A percentile compares a stretch with the other conserved stretches of the same genome.
Evolutionary conservation across 2,888 invertebrate species (phyloP).

Genomic region (Eutolmus rufibarbis): DNA sequence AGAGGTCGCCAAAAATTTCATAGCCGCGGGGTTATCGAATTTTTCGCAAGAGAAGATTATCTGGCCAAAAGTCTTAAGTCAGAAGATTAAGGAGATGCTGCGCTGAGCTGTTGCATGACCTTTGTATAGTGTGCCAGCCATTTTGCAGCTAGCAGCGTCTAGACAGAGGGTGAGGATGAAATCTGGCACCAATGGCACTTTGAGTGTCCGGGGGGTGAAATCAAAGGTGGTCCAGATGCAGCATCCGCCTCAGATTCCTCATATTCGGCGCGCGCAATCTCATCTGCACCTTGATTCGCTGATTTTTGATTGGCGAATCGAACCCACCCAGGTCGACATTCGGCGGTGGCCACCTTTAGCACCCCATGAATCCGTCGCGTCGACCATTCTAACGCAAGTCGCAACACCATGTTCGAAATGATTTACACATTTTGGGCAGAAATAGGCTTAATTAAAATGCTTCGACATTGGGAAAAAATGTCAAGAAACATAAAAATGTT

Average conservation of each 20-base stretch:
- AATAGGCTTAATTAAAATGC: background rate
- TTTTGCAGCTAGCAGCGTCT: background rate
- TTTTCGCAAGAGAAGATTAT: background rate
- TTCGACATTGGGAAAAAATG: background rate
- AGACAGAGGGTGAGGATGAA: background rate
- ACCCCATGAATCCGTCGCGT: background rate
- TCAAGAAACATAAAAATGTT: background rate
- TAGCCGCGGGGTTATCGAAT: background rate
- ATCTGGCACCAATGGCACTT: background rate
- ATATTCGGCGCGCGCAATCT: background rate
- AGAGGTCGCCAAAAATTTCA: background rate
- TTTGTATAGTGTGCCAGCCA: background rate
- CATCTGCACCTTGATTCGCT: background rate
- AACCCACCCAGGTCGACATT: background rate
- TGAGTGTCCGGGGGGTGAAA: background rate
- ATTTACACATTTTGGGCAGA: background rate
- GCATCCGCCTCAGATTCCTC: background rate
- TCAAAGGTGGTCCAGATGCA: background rate
- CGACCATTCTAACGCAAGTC: background rate
- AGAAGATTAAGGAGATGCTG: background rate
- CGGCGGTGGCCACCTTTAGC: background rate
- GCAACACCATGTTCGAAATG: background rate
- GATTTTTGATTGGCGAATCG: background rate
- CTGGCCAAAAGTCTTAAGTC: background rate
- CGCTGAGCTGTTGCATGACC: background rate